Percentiles rank a stretch among this genome's conserved stretches.
These are phyloP conservation scores for Xestia rhomboidea DNA, from an alignment of 2,888 invertebrate species.

Conservation along the genomic window DNA sequence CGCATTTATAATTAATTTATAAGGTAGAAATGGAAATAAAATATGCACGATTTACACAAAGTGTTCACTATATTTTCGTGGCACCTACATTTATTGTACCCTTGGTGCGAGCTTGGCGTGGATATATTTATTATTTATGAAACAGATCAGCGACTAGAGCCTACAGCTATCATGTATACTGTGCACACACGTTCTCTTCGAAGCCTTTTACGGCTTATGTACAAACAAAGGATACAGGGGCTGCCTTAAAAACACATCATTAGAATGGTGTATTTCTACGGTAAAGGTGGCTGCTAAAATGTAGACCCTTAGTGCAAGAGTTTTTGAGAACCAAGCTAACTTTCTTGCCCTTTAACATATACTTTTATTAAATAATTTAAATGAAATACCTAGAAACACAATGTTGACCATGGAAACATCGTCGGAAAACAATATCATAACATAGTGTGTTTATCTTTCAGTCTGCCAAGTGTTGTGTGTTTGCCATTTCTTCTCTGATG, in stretches of 20 bases:
- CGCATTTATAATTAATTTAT: no score
- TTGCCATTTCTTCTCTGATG: not conserved
- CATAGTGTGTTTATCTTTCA: not conserved
- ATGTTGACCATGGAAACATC: not conserved
- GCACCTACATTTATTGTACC: not conserved
- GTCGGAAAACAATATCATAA: not conserved
- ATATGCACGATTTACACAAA: not conserved
- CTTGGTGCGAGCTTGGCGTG: not conserved
- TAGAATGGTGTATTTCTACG: not conserved
- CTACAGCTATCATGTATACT: not conserved
- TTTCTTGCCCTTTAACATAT: not conserved
- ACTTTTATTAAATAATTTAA: not conserved
- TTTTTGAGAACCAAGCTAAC: not conserved
- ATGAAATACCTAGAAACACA: not conserved
- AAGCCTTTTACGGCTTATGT: not conserved
- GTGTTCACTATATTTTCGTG: not conserved
- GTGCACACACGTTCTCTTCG: not conserved
- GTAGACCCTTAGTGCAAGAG: not conserved
- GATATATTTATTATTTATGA: conserved; percentile 18
- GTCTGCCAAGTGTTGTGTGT: not conserved
- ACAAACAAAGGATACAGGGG: not conserved
- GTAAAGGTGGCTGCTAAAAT: not conserved
- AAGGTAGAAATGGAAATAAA: no score
- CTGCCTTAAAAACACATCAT: not conserved
- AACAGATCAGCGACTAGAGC: not conserved